A percentile compares a stretch with the other conserved stretches of the same genome.
phyloP scores from a whole-genome alignment of 2,888 invertebrate species.

The Hirtodrosophila confusa region DNA sequence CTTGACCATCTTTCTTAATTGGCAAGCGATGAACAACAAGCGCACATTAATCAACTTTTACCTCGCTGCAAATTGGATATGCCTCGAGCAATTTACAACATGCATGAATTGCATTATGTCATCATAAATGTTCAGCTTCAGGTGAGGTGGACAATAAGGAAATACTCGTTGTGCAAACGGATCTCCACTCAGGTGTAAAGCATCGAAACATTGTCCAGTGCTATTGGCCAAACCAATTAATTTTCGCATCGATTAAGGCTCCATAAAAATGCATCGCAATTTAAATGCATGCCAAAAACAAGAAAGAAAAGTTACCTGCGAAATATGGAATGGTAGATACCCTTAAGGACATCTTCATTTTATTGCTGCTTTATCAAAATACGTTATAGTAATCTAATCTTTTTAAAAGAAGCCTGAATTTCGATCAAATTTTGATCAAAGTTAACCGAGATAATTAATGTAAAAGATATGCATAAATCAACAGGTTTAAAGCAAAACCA shows the following conservation, averaged over 20 bases:
- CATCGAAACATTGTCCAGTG: slow-evolving; percentile 9
- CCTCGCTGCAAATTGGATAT: slow-evolving; percentile 28
- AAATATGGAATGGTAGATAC: no score
- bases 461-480: no score
- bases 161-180: slow-evolving; percentile 4
- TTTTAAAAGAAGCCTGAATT: no score
- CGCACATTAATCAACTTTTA: slow-evolving; percentile 57
- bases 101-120: slow-evolving; percentile 45
- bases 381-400: no score
- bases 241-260: slow-evolving; percentile 45
- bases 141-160: slow-evolving; percentile 12
- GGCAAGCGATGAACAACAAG: slow-evolving; percentile 16
- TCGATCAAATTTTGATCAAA: no score
- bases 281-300: slow-evolving; percentile 23
- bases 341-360: no score
- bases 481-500: no score
- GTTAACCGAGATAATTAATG: no score
- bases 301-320: no score
- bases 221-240: slow-evolving; percentile 45
- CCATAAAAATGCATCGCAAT: slow-evolving; percentile 26
- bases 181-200: slow-evolving; percentile 37
- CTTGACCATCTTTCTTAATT: slow-evolving; percentile 18
- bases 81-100: slow-evolving; percentile 24
- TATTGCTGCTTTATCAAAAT: no score
- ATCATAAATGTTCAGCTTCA: slow-evolving; percentile 33